A percentile compares a stretch with the other conserved stretches of the same genome.
Evolutionary conservation across 2,797 vertebrate genomes (phyloP).

Genomic region (Neosilurus mollespiculum): DNA sequence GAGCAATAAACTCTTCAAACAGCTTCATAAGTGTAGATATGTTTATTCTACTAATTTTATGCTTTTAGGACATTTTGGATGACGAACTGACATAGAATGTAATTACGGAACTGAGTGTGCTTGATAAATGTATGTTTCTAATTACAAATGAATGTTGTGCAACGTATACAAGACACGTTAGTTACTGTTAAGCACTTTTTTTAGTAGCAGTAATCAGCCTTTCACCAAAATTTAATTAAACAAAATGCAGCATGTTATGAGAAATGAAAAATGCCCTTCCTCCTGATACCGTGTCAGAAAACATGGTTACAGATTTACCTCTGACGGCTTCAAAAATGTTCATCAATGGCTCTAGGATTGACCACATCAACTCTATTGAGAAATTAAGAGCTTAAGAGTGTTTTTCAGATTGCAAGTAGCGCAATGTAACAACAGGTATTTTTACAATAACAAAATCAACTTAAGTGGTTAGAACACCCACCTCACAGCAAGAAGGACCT

Average conservation of each 20-base stretch:
- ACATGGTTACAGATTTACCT: neutral
- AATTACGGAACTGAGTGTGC: neutral
- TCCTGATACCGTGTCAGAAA: neutral
- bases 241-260: neutral
- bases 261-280: neutral
- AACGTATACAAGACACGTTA: neutral
- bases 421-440: neutral
- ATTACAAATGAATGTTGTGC: neutral
- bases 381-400: neutral
- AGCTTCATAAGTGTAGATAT: neutral
- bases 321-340: neutral
- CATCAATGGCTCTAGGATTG: neutral
- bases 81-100: neutral
- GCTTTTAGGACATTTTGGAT: neutral
- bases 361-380: neutral
- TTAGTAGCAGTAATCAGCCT: neutral
- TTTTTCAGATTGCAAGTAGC: neutral
- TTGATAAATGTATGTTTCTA: neutral
- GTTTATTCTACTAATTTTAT: neutral
- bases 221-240: neutral
- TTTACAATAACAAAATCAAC: too few relatives aligned
- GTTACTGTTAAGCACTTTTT: neutral
- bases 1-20: slow-evolving; percentile 37
- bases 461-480: too few relatives aligned
- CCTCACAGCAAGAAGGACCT: too few relatives aligned